phyloP scores from a whole-genome alignment of 2,113 vertebrate species.

The Macquaria australasica region DNA sequence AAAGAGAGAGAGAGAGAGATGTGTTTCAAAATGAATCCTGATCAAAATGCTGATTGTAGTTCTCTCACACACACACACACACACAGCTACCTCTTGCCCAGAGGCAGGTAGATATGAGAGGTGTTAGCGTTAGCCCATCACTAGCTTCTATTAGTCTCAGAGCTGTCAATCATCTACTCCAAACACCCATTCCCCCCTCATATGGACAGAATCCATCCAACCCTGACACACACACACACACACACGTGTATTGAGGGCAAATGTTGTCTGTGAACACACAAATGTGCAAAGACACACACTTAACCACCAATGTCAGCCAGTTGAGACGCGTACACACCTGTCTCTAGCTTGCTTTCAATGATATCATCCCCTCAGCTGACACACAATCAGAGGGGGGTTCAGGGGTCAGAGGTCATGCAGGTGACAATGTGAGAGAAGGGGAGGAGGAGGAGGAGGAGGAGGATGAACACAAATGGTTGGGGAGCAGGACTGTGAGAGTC shows the following conservation, averaged over 20 bases:
- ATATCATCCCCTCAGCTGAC: not conserved
- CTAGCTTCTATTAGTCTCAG: conserved; percentile 20
- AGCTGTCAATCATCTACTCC: conserved; percentile 56
- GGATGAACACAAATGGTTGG: not conserved
- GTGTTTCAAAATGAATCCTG: not conserved
- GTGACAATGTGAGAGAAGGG: not conserved
- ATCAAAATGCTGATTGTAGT: conserved; percentile 26
- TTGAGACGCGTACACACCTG: not conserved
- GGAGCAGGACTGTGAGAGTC: not conserved
- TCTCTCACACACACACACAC: not conserved
- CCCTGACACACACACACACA: not conserved
- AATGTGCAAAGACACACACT: not conserved
- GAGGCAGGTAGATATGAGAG: conserved; percentile 24
- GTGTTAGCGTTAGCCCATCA: conserved; percentile 15
- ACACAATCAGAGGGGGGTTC: not conserved
- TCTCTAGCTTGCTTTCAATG: not conserved
- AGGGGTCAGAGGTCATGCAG: conserved; percentile 29
- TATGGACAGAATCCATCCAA: not conserved
- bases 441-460: not conserved
- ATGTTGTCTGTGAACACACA: not conserved
- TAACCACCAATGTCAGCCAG: not conserved
- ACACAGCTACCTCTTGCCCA: not conserved
- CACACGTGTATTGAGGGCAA: not conserved
- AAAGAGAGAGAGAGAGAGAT: not conserved
- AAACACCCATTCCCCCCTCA: not conserved